Conservation (phyloP, 2,888 invertebrate species). For the Chrysina gloriosa region DNA sequence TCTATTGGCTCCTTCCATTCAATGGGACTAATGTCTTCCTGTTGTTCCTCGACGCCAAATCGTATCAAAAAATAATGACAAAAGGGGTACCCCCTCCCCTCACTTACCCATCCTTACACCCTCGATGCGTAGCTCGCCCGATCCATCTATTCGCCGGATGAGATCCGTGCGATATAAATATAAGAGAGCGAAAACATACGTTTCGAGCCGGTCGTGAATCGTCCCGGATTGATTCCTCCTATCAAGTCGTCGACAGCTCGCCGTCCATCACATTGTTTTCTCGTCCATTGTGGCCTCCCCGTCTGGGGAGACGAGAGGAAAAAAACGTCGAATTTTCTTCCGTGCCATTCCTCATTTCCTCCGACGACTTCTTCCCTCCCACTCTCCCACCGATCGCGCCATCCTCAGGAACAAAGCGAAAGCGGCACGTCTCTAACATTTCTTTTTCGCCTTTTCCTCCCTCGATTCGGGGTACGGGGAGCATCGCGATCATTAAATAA, state of each 20-base stretch:
- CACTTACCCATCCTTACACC: no score
- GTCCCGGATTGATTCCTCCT: conserved; percentile 48
- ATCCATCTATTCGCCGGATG: no score
- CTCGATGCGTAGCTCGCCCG: no score
- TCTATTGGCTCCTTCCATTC: no score
- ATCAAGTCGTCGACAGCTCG: conserved; percentile 48
- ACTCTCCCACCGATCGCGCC: conserved; percentile 17
- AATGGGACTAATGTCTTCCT: no score
- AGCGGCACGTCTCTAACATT: background rate
- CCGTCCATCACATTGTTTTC: conserved; percentile 52
- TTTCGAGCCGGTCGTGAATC: conserved; percentile 20
- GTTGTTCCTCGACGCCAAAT: no score
- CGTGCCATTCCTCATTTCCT: conserved; percentile 16
- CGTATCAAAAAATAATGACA: no score
- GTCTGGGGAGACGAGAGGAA: background rate
- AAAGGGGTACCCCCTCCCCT: no score
- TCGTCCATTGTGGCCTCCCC: conserved; percentile 42
- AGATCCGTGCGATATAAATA: conserved; percentile 27
- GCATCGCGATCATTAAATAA: conserved; percentile 47
- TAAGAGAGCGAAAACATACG: conserved; percentile 18
- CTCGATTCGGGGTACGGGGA: background rate
- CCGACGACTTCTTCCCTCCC: background rate
- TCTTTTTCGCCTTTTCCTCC: background rate
- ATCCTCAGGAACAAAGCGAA: background rate
- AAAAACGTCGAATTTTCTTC: conserved; percentile 26